Percentiles rank a stretch among this genome's conserved stretches.
Evolutionary conservation across 2,888 invertebrate genomes (phyloP).

Genomic region (Elysia crispata): DNA sequence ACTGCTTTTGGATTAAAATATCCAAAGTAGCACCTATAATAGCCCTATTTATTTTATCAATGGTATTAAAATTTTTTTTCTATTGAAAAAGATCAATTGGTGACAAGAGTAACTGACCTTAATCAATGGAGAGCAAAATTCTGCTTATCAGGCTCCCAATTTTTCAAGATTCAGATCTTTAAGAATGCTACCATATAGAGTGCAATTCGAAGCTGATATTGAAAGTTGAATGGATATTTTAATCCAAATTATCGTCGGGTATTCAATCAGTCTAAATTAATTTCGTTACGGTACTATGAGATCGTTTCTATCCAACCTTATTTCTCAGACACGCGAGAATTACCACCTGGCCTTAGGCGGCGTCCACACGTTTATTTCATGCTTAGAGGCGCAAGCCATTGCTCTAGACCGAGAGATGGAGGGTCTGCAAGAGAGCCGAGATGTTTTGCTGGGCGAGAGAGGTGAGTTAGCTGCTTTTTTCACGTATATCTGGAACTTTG

Average conservation of each 20-base stretch:
- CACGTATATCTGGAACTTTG: too few relatives aligned
- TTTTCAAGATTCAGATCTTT: background rate
- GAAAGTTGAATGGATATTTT: too few relatives aligned
- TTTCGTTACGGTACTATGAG: too few relatives aligned
- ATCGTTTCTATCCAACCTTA: too few relatives aligned
- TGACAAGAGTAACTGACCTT: too few relatives aligned
- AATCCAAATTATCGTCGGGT: too few relatives aligned
- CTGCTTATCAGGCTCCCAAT: background rate
- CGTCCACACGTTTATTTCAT: slow-evolving; percentile 24
- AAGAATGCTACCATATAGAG: too few relatives aligned
- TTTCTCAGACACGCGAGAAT: background rate
- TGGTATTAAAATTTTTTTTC: background rate
- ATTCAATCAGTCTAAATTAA: too few relatives aligned
- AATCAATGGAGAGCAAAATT: too few relatives aligned
- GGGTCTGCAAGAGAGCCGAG: background rate
- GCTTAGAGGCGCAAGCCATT: slow-evolving; percentile 4
- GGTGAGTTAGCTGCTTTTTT: background rate
- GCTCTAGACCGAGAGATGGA: slow-evolving; percentile 34
- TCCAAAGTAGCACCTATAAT: background rate
- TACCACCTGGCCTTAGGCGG: slow-evolving; percentile 35
- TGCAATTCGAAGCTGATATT: too few relatives aligned
- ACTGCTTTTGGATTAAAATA: background rate
- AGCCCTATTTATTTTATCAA: background rate
- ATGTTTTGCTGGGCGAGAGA: slow-evolving; percentile 27
- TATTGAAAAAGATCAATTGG: background rate